phyloP scores from a whole-genome alignment of 64 coral and sea anemone species.

The Montipora capricornis region DNA sequence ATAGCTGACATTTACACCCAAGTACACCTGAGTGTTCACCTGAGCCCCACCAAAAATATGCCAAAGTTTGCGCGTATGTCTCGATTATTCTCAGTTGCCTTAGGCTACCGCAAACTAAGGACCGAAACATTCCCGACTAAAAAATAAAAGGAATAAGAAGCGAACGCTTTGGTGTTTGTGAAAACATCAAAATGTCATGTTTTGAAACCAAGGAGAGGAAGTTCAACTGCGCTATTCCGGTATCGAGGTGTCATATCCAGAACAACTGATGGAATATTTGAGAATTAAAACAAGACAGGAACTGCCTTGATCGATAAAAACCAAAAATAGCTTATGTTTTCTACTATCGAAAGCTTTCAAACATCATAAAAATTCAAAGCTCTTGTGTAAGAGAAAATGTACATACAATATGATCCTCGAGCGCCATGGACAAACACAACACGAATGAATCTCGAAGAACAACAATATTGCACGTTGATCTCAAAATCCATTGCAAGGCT shows the following conservation, averaged over 20 bases:
- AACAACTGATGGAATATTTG: neutral
- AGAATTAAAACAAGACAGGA: neutral
- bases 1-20: no score
- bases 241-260: neutral
- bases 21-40: neutral
- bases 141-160: neutral
- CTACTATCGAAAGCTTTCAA: neutral
- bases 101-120: neutral
- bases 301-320: neutral
- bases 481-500: slow-evolving; percentile 6
- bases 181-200: neutral
- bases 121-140: neutral
- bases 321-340: neutral
- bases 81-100: neutral
- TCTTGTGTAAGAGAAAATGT: slow-evolving; percentile 18
- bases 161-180: neutral
- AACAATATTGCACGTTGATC: neutral
- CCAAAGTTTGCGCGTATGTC: neutral
- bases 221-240: neutral
- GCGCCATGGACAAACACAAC: neutral
- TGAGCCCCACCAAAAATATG: neutral
- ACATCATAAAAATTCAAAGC: slow-evolving; percentile 2
- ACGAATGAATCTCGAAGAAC: neutral
- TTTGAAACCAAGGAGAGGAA: neutral
- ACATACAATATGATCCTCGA: slow-evolving; percentile 21